Evolutionary conservation across 2,113 vertebrate genomes (phyloP), one percentile per base, ranked within the genome.

Genomic region (Amazona vittata): DNA sequence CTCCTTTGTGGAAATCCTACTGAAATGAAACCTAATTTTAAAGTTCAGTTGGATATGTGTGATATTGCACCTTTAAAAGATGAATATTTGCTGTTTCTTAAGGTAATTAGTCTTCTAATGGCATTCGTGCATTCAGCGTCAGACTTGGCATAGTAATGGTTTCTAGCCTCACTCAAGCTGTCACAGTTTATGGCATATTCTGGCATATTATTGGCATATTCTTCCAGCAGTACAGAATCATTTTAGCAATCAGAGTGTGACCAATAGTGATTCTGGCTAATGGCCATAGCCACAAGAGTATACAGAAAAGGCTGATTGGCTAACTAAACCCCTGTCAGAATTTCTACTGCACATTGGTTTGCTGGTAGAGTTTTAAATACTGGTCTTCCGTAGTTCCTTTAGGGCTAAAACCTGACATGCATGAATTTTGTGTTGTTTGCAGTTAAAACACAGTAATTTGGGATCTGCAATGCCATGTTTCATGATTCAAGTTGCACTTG

Each of bases 271-370:
- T 43, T 86, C 84, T 91, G 68, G 81, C 52, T 85, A 89, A 70
- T 71, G 93, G 80, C 44, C 57, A 82, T 94, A 87, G 65, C 87
- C 90, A 65, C 60, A 68, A n/a, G 83, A 71, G 15, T 25, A n/a
- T 44, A 68, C 13, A 81, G 13, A 50, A 59, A 92, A 94, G 64
- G 35, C 73, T 87, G 47, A 53, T 79, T 25, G 25, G 76, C 55
- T 96, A 83, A 85, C 31, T 28, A 18, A 81, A 83, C 44, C 60
- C 15, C 63, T 86, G n/a, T 81, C 85, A 95, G 90, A 59, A 78
- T 96, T 97, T 97, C 62, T 83, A 94, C 95, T 92, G 52, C 69
- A 64, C 50, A 22, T 24, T 83, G 25, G 86, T 95, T 96, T 92
- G 33, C 63, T 94, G 55, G 59, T 49, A 79, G 26, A 4, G 65